Conservation (phyloP, 2,113 vertebrate species). For the Philantomba maxwellii region DNA sequence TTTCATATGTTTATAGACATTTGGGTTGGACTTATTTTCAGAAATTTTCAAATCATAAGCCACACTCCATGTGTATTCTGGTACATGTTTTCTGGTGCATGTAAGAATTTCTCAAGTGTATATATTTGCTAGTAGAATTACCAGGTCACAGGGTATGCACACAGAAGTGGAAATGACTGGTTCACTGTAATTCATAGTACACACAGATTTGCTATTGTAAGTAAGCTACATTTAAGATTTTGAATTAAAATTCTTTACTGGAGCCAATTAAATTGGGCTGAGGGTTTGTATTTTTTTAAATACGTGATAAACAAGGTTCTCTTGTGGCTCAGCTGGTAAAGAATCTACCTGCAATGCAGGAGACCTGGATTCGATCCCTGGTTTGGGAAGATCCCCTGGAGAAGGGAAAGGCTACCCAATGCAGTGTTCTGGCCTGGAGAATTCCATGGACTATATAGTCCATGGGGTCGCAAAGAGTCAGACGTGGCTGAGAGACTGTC, state of each 20-base stretch:
- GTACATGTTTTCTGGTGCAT: not conserved
- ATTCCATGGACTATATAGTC: not conserved
- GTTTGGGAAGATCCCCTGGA: not conserved
- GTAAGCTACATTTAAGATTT: not conserved
- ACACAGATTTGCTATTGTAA: not conserved
- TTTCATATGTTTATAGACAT: not conserved
- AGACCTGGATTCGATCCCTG: not conserved
- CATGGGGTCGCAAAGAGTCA: not conserved
- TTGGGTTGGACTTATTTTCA: not conserved
- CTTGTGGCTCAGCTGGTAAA: not conserved
- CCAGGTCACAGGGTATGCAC: not conserved
- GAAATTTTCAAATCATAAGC: not conserved
- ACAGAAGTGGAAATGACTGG: not conserved
- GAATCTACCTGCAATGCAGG: not conserved
- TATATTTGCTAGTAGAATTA: not conserved
- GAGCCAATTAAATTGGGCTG: not conserved
- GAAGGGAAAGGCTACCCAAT: not conserved
- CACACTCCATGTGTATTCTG: not conserved
- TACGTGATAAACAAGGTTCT: not conserved
- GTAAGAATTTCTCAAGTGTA: not conserved
- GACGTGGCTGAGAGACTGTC: not conserved
- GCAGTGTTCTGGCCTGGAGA: not conserved
- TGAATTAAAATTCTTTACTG: not conserved
- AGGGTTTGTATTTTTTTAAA: constrained; percentile 20
- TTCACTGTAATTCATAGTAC: not conserved